A percentile compares a stretch with the other conserved stretches of the same genome.
Evolutionary conservation across 2,797 vertebrate genomes (phyloP).

Genomic region (Poecilia wingei): DNA sequence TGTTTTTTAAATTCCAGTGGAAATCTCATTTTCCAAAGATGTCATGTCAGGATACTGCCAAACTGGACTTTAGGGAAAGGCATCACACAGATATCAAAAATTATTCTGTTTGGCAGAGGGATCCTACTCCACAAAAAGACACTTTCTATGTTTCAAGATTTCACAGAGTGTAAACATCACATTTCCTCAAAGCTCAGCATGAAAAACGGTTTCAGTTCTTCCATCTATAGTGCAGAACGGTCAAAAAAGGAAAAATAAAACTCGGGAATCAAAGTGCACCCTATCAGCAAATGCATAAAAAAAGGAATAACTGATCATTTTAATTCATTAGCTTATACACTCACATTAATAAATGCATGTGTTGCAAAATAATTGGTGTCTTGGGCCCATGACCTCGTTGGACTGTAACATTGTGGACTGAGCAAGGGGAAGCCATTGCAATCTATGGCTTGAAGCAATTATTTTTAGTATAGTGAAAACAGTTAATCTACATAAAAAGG

Average conservation of each 20-base stretch:
- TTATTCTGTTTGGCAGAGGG: background rate
- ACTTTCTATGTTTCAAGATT: background rate
- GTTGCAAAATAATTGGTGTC: background rate
- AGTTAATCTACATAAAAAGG: too few species aligned
- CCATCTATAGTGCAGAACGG: background rate
- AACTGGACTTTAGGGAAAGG: background rate
- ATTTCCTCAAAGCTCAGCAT: background rate
- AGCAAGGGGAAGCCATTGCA: background rate
- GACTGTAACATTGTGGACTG: background rate
- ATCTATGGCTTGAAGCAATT: background rate
- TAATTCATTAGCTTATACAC: background rate
- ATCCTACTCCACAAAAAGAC: background rate
- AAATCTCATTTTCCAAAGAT: background rate
- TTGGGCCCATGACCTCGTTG: background rate
- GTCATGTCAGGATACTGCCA: background rate
- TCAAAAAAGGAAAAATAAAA: background rate
- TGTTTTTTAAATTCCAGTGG: background rate
- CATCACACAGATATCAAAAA: background rate
- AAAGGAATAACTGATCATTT: background rate
- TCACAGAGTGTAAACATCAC: conserved; percentile 4
- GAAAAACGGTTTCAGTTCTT: background rate
- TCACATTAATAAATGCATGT: background rate
- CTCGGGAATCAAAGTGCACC: too few species aligned
- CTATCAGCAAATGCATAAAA: background rate
- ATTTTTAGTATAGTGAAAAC: background rate